phyloP scores from a whole-genome alignment of 2,888 invertebrate species.

The Pyrochroa serraticornis region DNA sequence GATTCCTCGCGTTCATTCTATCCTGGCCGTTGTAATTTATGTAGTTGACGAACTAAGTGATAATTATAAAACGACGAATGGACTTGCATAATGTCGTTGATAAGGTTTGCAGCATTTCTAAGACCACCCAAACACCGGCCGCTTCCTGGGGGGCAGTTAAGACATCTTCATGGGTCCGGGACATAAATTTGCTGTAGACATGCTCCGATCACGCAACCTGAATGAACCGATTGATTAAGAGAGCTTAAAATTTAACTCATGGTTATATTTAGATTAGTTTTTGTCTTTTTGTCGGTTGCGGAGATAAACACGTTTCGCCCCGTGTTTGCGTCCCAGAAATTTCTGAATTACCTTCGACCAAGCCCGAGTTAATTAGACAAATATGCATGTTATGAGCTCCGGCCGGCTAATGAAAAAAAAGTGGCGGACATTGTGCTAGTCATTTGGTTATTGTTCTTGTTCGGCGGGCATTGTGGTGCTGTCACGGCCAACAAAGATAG shows the following conservation, averaged over 20 bases:
- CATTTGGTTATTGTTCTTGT: conserved; percentile 53
- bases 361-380: conserved; percentile 45
- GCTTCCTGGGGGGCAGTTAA: conserved; percentile 57
- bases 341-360: conserved; percentile 3
- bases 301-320: neutral
- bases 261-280: conserved; percentile 37
- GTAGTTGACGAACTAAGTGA: conserved; percentile 50
- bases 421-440: conserved; percentile 49
- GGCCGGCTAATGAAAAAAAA: conserved; percentile 37
- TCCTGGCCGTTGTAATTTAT: conserved; percentile 20
- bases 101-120: conserved; percentile 38
- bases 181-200: conserved; percentile 54
- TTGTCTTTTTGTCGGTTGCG: conserved; percentile 20
- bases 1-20: too few relatives aligned
- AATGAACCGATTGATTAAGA: conserved; percentile 52
- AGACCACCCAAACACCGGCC: conserved; percentile 52
- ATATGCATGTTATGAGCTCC: conserved; percentile 46
- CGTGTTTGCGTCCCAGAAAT: conserved; percentile 2
- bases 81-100: conserved; percentile 47
- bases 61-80: conserved; percentile 49
- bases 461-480: conserved; percentile 46
- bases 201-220: conserved; percentile 53
- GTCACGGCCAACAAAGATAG: conserved; percentile 49
- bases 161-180: conserved; percentile 54
- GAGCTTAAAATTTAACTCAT: conserved; percentile 47